These are phyloP conservation scores for Eugnorisma glareosa DNA, from an alignment of 2,888 invertebrate genomes.

Conservation along the genomic window DNA sequence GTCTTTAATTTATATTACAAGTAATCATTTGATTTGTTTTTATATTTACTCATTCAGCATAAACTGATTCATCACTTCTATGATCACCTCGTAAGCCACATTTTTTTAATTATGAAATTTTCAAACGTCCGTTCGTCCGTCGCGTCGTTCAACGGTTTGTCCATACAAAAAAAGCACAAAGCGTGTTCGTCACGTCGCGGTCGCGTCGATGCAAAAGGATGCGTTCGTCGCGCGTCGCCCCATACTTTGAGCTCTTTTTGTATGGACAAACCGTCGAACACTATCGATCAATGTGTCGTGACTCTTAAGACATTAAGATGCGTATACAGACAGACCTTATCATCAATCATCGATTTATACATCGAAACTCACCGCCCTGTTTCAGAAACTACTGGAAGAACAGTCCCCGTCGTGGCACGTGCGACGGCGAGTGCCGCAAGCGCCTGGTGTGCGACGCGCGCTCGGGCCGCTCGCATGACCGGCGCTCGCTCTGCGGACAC, in stretches of 20 bases:
- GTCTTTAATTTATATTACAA: slow-evolving; percentile 97
- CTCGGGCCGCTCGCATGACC: slow-evolving; percentile 96
- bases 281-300: too few relatives aligned
- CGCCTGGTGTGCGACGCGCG: slow-evolving; percentile 96
- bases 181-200: background rate
- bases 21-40: slow-evolving; percentile 85
- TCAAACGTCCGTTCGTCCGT: too few relatives aligned
- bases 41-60: background rate
- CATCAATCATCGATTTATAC: background rate
- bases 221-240: too few relatives aligned
- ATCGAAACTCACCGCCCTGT: background rate
- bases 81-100: background rate
- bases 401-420: slow-evolving; percentile 95
- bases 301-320: background rate
- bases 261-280: too few relatives aligned
- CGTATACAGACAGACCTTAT: background rate
- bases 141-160: background rate
- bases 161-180: background rate
- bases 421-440: slow-evolving; percentile 96
- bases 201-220: background rate
- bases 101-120: slow-evolving; percentile 2
- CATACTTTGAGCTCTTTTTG: background rate
- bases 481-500: slow-evolving; percentile 95
- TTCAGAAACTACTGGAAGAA: slow-evolving; percentile 96
- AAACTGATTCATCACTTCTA: background rate